These are phyloP conservation scores for Haplotaxodon microlepis DNA, from an alignment of 2,113 vertebrate species.

Conservation along the genomic window DNA sequence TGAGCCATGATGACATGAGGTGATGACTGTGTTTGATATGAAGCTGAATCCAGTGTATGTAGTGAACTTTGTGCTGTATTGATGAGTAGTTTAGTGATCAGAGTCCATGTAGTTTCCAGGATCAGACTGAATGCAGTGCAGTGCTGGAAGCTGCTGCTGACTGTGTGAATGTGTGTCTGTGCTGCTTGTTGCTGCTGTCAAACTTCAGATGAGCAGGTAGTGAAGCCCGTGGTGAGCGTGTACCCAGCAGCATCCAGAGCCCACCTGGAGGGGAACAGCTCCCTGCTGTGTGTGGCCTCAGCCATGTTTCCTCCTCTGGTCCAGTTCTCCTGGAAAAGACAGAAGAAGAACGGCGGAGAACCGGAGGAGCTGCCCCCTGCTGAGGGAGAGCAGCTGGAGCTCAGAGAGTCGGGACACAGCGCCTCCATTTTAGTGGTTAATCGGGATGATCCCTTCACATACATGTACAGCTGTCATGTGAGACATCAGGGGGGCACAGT, in stretches of 20 bases:
- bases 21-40: too few relatives aligned
- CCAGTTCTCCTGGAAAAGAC: conserved; percentile 15
- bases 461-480: not conserved
- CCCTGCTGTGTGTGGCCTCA: conserved; percentile 21
- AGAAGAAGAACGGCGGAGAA: not conserved
- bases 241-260: not conserved
- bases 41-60: not conserved
- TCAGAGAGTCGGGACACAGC: not conserved
- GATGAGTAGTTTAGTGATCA: too few relatives aligned
- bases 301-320: conserved; percentile 9
- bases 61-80: too few relatives aligned
- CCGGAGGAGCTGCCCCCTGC: not conserved
- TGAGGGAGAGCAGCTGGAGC: not conserved
- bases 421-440: not conserved
- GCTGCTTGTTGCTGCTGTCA: too few relatives aligned
- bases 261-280: not conserved
- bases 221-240: too few relatives aligned
- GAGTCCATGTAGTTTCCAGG: too few relatives aligned
- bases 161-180: too few relatives aligned
- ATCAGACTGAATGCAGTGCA: too few relatives aligned
- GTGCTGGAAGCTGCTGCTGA: too few relatives aligned
- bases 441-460: not conserved
- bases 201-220: too few relatives aligned
- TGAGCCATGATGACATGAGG: too few relatives aligned
- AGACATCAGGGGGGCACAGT: not conserved